Percentiles rank a stretch among this genome's conserved stretches.
Conservation (phyloP, 2,888 invertebrate species). For the Lamellibrachia columna region DNA sequence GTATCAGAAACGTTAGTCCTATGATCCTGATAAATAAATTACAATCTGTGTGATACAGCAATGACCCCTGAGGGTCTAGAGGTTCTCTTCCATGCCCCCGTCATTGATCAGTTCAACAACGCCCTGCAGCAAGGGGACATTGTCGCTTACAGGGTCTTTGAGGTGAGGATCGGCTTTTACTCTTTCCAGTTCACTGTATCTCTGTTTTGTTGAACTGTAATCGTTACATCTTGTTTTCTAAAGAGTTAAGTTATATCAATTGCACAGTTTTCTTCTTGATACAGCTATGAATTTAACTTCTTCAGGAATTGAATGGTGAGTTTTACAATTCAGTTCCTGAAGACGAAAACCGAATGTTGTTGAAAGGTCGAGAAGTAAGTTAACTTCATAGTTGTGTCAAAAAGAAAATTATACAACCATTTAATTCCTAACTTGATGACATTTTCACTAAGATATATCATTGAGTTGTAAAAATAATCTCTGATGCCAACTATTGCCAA, state of each 20-base stretch:
- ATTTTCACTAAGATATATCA: too few relatives aligned
- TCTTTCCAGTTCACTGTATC: neutral
- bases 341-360: too few relatives aligned
- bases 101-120: slow-evolving; percentile 66
- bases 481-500: too few relatives aligned
- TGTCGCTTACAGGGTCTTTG: slow-evolving; percentile 76
- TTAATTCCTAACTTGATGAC: too few relatives aligned
- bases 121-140: slow-evolving; percentile 72
- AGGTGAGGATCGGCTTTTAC: slow-evolving; percentile 67
- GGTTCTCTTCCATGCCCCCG: slow-evolving; percentile 70
- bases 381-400: too few relatives aligned
- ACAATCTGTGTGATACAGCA: slow-evolving; percentile 39
- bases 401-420: too few relatives aligned
- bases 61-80: slow-evolving; percentile 66
- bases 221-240: neutral
- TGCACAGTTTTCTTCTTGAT: neutral
- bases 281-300: neutral
- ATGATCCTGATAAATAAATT: neutral
- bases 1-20: neutral
- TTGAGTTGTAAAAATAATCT: too few relatives aligned
- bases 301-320: too few relatives aligned
- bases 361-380: too few relatives aligned
- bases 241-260: neutral
- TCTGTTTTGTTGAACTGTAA: neutral
- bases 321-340: too few relatives aligned